phyloP scores from a whole-genome alignment of 2,888 invertebrate species.

The Drosophila basisetae region DNA sequence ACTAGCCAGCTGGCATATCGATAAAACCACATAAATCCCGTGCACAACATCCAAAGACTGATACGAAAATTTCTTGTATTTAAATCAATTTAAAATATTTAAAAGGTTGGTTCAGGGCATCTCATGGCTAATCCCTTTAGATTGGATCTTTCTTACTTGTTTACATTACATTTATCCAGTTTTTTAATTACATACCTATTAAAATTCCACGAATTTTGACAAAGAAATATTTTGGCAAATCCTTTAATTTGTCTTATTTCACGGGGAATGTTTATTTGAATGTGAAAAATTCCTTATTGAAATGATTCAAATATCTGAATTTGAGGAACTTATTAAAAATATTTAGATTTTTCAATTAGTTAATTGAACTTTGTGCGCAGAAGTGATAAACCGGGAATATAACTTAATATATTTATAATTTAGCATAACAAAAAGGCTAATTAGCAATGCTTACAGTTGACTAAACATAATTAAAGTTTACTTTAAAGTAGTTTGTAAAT shows the following conservation, averaged over 20 bases:
- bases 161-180: background rate
- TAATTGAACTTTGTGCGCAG: background rate
- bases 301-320: background rate
- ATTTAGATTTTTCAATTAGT: background rate
- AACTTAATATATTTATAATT: background rate
- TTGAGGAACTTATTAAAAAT: background rate
- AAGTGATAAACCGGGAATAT: background rate
- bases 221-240: background rate
- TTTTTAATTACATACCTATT: background rate
- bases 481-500: slow-evolving; percentile 2
- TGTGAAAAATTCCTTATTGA: background rate
- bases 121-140: background rate
- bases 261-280: slow-evolving; percentile 4
- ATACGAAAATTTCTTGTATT: background rate
- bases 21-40: background rate
- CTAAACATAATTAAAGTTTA: slow-evolving; percentile 1
- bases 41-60: background rate
- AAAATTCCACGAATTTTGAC: background rate
- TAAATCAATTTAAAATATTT: background rate
- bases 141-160: background rate
- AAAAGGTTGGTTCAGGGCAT: background rate
- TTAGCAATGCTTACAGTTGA: background rate
- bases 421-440: background rate
- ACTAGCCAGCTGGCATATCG: background rate
- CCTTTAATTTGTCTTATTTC: background rate